Evolutionary conservation across 2,888 invertebrate species (phyloP), one percentile per base, ranked within the genome.

Genomic region (Chaetogeoica ovagalla): DNA sequence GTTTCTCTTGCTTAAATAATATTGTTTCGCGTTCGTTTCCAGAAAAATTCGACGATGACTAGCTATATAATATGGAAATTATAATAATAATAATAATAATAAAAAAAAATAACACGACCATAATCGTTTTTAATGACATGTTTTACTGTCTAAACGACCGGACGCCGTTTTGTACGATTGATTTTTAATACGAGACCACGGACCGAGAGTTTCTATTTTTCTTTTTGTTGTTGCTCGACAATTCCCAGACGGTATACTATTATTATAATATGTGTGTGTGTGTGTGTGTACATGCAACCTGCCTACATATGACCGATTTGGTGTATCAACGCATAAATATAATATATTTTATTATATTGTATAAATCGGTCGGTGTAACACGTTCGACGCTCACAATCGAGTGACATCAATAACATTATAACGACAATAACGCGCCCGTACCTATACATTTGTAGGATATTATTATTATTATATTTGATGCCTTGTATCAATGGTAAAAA

Each of bases 131-230:
- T 21, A 17, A 37, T 17, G n/a, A 62, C 48, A 15, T 9, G 43
- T 60, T 43, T 6, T 57, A 60, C 43, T 19, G 8, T 9, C 57
- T 39, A 37, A 21, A 71, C 21, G 70, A 17, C 39, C 70, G 21
- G 57, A 15, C 39, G 70, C 9, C 30, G 9, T 21, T 71, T 71
- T 17, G 39, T 59, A 21, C 59, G 39, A 59, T 71, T 71, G 59
- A 71, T 71, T 71, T 71, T 57, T 59, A 17, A 39, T 21, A 1
- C 15, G 21, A 5, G 15, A n/a, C 63, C 8, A 17, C 1, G 55
- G 55, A 1, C 21, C 37, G 13, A 2, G 37, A 43, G 43, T 70
- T 57, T 70, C 37, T 37, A 37, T 37, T 37, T 55, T 63, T 13
- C 19, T 17, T 59, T 59, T 37, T 15, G 48, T 59, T 21, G 21